A percentile compares a stretch with the other conserved stretches of the same genome.
These are phyloP conservation scores for Agrenia bidenticulata DNA, from an alignment of 2,888 invertebrate genomes.

Conservation along the genomic window DNA sequence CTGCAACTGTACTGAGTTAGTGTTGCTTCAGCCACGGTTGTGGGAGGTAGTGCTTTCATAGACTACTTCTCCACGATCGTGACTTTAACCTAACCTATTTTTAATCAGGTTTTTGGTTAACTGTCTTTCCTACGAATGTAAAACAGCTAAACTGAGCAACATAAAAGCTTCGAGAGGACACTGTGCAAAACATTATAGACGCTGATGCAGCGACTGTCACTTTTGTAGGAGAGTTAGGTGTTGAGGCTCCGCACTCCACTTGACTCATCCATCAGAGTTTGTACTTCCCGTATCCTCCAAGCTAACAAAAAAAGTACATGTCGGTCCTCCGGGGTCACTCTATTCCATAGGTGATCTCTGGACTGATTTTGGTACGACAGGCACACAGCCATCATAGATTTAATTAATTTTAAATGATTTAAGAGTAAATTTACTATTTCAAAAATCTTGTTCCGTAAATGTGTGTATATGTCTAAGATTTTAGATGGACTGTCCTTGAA, in stretches of 20 bases:
- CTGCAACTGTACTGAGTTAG: neutral
- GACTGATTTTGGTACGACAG: constrained; percentile 3
- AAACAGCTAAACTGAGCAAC: constrained; percentile 12
- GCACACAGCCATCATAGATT: too few species aligned
- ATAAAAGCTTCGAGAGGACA: neutral
- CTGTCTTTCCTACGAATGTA: constrained; percentile 17
- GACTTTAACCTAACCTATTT: constrained; percentile 12
- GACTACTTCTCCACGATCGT: neutral
- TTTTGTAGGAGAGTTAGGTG: neutral
- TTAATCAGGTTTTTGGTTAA: constrained; percentile 16
- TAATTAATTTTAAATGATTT: too few species aligned
- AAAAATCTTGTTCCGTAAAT: too few species aligned
- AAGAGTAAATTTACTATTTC: too few species aligned
- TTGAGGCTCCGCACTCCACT: constrained; percentile 19
- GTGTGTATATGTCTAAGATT: too few species aligned
- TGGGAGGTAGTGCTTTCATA: neutral
- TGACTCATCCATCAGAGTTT: neutral
- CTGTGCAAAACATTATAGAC: neutral
- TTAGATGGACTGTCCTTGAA: too few species aligned
- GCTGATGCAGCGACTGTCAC: neutral
- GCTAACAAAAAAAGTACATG: constrained; percentile 10
- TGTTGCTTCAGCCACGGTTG: constrained; percentile 1
- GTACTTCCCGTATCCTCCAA: neutral
- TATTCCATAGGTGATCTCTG: constrained; percentile 1
- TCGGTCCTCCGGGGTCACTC: neutral